A percentile compares a stretch with the other conserved stretches of the same genome.
Conservation (phyloP, 2,888 invertebrate species). For the Lacanobia oleracea region DNA sequence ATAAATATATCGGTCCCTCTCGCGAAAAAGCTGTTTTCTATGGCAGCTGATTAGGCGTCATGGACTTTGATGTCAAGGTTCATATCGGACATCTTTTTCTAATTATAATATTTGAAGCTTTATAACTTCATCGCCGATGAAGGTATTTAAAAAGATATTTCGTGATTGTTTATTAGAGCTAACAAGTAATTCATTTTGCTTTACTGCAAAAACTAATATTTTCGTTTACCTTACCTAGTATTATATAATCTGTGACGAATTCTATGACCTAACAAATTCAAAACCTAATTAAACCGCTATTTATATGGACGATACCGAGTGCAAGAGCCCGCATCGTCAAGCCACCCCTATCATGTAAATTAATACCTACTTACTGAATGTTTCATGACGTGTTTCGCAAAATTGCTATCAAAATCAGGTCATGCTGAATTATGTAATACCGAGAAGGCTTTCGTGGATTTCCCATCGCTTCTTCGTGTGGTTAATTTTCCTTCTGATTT, state of each 20-base stretch:
- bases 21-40: too few species aligned
- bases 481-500: slow-evolving; percentile 18
- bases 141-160: too few species aligned
- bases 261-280: neutral
- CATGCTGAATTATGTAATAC: slow-evolving; percentile 42
- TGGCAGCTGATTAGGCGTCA: too few species aligned
- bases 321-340: slow-evolving; percentile 56
- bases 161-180: too few species aligned
- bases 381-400: slow-evolving; percentile 57
- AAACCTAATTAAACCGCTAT: slow-evolving; percentile 7
- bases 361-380: slow-evolving; percentile 32
- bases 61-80: too few species aligned
- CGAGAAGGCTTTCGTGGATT: slow-evolving; percentile 20
- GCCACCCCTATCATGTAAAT: slow-evolving; percentile 62
- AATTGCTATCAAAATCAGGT: slow-evolving; percentile 60
- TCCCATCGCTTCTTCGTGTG: slow-evolving; percentile 9
- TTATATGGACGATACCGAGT: slow-evolving; percentile 25
- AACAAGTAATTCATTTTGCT: too few species aligned
- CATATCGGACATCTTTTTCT: too few species aligned
- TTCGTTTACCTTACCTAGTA: neutral
- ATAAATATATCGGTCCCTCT: too few species aligned
- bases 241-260: too few species aligned
- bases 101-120: too few species aligned
- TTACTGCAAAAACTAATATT: too few species aligned
- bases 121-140: too few species aligned